Percentiles rank a stretch among this genome's conserved stretches.
Conservation (phyloP, 2,113 vertebrate species). For the Myxocyprinus asiaticus region DNA sequence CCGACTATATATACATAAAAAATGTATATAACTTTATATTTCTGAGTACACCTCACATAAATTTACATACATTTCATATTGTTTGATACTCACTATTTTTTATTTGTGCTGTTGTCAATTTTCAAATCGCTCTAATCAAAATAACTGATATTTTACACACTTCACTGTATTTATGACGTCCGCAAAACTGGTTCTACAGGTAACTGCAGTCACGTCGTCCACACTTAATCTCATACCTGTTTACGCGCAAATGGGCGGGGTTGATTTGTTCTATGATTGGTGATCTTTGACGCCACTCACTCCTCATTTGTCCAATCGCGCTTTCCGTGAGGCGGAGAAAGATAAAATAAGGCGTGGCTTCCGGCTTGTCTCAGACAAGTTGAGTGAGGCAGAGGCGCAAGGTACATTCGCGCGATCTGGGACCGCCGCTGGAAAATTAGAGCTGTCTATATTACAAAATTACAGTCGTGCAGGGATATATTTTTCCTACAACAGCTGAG, state of each 20-base stretch:
- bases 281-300: conserved; percentile 5
- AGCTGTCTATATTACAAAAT: not conserved
- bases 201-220: not conserved
- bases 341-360: conserved; percentile 26
- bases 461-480: conserved; percentile 23
- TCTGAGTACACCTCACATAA: not conserved
- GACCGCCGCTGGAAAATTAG: not conserved
- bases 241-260: not conserved
- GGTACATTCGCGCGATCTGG: not conserved
- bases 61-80: not conserved
- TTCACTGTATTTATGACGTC: not conserved
- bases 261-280: not conserved
- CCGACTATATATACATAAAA: too few species aligned
- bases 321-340: not conserved
- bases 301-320: not conserved
- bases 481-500: conserved; percentile 27
- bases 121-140: not conserved
- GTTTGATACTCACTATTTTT: not conserved
- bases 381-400: conserved; percentile 17
- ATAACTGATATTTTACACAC: not conserved
- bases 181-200: not conserved
- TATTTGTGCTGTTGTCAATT: not conserved
- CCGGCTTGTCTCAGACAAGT: conserved; percentile 23
- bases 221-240: conserved; percentile 22
- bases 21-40: not conserved